Conservation (phyloP, 2,113 vertebrate genomes). For the Petaurus breviceps region DNA sequence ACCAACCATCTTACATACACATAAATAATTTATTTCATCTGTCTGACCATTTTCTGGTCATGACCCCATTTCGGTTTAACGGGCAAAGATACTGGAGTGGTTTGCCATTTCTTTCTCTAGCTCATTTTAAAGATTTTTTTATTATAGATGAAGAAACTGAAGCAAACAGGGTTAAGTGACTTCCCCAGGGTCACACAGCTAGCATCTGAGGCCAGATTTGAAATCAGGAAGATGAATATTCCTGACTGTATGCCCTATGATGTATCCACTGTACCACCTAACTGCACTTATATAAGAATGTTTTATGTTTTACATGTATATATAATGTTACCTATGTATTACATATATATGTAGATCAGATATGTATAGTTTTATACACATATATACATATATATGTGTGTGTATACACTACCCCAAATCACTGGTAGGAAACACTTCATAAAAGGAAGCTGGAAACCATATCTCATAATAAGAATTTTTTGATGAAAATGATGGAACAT, state of each 20-base stretch:
- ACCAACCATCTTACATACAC: neutral
- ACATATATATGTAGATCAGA: neutral
- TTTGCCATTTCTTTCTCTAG: neutral
- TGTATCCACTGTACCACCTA: neutral
- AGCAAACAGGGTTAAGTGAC: neutral
- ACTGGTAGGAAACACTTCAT: neutral
- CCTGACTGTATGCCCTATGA: neutral
- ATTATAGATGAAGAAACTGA: neutral
- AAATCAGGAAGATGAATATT: neutral
- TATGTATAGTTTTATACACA: neutral
- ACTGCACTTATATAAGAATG: neutral
- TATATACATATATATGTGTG: neutral
- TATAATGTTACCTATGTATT: neutral
- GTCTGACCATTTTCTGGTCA: neutral
- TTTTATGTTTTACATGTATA: neutral
- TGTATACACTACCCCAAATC: neutral
- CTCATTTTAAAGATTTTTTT: neutral
- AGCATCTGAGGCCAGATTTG: neutral
- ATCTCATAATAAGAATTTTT: neutral
- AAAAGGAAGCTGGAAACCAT: neutral
- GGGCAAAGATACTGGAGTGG: neutral
- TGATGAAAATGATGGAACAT: neutral
- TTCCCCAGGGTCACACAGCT: neutral
- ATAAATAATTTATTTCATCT: neutral
- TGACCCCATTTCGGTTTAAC: neutral